phyloP scores from a whole-genome alignment of 2,888 invertebrate species.

The Coelinius sp. region DNA sequence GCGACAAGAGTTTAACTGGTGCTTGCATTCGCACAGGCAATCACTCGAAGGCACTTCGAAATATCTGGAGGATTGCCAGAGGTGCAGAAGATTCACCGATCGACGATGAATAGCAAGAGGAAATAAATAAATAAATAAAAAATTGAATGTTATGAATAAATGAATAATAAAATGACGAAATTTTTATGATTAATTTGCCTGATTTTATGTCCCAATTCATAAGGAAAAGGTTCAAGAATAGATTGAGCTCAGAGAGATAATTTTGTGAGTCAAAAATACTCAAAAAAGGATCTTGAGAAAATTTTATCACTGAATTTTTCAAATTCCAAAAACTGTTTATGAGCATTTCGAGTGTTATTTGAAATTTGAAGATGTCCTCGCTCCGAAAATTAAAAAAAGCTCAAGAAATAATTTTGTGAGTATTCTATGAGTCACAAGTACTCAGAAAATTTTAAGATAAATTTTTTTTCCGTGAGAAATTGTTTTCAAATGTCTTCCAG shows the following conservation, averaged over 20 bases:
- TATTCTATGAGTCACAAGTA: too few relatives aligned
- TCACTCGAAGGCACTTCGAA: conserved; percentile 1
- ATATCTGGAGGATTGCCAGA: conserved; percentile 15
- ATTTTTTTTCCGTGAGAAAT: not conserved
- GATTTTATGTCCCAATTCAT: not conserved
- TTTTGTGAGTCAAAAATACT: too few relatives aligned
- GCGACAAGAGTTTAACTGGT: conserved; percentile 8
- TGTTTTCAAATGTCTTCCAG: too few relatives aligned
- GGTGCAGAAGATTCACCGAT: conserved; percentile 6
- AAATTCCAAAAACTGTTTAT: too few relatives aligned
- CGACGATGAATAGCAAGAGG: not conserved
- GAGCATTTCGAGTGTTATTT: too few relatives aligned
- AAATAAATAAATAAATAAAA: not conserved
- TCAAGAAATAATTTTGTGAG: not conserved
- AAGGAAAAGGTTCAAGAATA: too few relatives aligned
- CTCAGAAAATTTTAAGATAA: too few relatives aligned
- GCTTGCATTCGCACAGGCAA: conserved; percentile 1
- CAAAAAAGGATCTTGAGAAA: too few relatives aligned
- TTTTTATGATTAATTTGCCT: not conserved
- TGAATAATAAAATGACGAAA: not conserved
- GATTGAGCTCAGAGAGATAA: too few relatives aligned
- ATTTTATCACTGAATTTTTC: too few relatives aligned
- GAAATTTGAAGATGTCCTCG: too few relatives aligned
- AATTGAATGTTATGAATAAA: not conserved
- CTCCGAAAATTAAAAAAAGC: too few relatives aligned